Percentiles rank a stretch among this genome's conserved stretches.
phyloP scores from a whole-genome alignment of 2,888 invertebrate species.

The Orthosia cruda region DNA sequence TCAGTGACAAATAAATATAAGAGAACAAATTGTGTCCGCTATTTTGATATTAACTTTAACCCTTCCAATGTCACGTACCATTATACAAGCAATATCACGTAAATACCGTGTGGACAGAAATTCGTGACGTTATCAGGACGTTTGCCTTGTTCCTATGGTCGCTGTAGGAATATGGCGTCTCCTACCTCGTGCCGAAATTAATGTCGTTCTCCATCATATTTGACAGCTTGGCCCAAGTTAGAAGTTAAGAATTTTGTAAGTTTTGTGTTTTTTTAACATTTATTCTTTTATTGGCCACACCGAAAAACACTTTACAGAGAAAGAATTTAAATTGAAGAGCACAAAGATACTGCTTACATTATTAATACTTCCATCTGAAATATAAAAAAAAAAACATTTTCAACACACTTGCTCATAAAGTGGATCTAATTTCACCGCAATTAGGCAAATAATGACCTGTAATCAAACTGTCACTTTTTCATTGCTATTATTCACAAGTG shows the following conservation, averaged over 20 bases:
- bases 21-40: not conserved
- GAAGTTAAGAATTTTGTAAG: not conserved
- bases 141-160: conserved; percentile 30
- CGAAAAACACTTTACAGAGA: no score
- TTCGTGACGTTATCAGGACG: conserved; percentile 34
- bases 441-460: no score
- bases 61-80: not conserved
- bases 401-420: no score
- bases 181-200: conserved; percentile 59
- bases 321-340: no score
- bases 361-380: no score
- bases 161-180: conserved; percentile 50
- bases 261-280: not conserved
- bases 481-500: no score
- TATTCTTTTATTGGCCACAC: no score
- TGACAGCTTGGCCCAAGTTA: conserved; percentile 43
- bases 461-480: no score
- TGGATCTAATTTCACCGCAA: no score
- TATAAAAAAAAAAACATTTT: no score
- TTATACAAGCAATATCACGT: conserved; percentile 3
- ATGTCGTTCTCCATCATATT: conserved; percentile 66
- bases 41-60: conserved; percentile 20
- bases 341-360: no score
- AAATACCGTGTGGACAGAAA: conserved; percentile 36
- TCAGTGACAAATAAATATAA: not conserved